Evolutionary conservation across 1,140 invertebrate species (phyloP), one percentile per base, ranked within the genome.

Genomic region (Temnothorax longispinosus): DNA sequence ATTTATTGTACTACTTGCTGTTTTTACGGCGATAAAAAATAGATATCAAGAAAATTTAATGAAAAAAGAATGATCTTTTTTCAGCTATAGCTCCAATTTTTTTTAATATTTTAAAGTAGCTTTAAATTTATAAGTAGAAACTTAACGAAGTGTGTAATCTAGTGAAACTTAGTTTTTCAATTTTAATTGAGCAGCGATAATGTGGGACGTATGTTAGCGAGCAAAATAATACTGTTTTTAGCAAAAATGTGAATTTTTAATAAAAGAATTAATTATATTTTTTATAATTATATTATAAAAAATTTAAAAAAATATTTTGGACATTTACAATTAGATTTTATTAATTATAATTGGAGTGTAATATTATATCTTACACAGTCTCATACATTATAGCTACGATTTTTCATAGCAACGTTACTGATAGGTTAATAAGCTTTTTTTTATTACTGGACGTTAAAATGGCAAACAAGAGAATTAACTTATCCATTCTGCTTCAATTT

Each of bases 401-500:
- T 84, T 60, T 84, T 32, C 15, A 11, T 47, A 60, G 7, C 35
- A 60, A 74, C 27, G 71, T 50, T 60, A 74, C 69, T 60, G 80
- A 74, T 27, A 74, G 18, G 52, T 84, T 60, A 84, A 74, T 71
- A n/a, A 74, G 69, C 54, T 41, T 71, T 74, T 32, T 44, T 60
- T 32, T 52, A 52, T 52, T 84, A 11, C 50, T 60, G 44, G 27
- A 27, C 27, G 54, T 13, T 6, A 62, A 44, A 72, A 47, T 27
- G 41, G 54, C 67, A 84, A 84, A 60, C 41, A 84, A 74, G 54
- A 72, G 69, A 74, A 84, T 84, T 74, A 74, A 84, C 80, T 74
- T 74, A 84, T 84, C 54, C 80, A n/a, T 84, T 60, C 80, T 27
- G 32, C 80, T 18, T 60, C 69, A 84, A 84, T 84, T 84, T 84